phyloP scores from a whole-genome alignment of 2,113 vertebrate genomes.

The Cyanoramphus novaezelandiae region DNA sequence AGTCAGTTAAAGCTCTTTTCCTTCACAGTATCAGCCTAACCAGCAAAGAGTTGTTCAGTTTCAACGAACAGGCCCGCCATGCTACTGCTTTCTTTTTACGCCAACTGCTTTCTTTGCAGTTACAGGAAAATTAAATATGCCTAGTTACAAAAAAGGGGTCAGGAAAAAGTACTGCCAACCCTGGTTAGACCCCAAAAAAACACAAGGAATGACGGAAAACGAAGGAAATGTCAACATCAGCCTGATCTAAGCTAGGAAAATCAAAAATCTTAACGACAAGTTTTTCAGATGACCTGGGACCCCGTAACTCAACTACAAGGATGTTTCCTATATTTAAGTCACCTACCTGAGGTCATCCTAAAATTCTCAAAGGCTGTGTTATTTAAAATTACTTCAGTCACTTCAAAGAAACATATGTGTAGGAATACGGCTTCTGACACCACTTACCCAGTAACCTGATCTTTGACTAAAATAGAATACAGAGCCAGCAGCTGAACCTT shows the following conservation, averaged over 20 bases:
- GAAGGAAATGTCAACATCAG: neutral
- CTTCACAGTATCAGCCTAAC: neutral
- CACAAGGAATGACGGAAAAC: neutral
- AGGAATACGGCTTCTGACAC: neutral
- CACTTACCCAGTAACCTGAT: neutral
- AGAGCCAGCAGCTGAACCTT: neutral
- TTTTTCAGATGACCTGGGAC: neutral
- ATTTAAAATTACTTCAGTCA: neutral
- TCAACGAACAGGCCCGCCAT: neutral
- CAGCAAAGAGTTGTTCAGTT: neutral
- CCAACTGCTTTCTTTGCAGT: neutral
- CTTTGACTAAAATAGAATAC: neutral
- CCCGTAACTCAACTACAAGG: neutral
- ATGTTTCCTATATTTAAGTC: neutral
- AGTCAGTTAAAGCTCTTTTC: constrained; percentile 41
- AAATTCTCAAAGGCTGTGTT: neutral
- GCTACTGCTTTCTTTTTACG: neutral
- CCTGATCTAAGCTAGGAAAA: neutral
- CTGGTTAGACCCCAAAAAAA: neutral
- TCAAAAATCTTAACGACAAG: neutral
- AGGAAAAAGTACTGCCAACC: neutral
- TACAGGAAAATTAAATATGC: neutral
- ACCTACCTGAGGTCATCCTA: neutral
- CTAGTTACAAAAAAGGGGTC: neutral
- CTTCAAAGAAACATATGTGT: neutral